Percentiles rank a stretch among this genome's conserved stretches.
Conservation (phyloP, 1,140 invertebrate species). For the Polypedilum pembai region DNA sequence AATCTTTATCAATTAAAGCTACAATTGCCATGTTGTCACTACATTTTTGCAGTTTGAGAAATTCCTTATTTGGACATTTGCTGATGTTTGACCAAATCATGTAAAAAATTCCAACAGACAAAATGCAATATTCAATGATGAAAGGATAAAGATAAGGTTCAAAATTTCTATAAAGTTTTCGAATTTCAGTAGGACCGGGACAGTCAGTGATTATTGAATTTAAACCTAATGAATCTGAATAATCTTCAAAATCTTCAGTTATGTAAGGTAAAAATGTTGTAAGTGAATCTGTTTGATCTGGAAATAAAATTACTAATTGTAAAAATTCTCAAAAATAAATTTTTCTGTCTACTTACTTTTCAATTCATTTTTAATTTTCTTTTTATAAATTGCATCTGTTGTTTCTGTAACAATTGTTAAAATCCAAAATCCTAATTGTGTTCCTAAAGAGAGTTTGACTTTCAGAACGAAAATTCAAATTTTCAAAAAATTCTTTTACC, state of each 20-base stretch:
- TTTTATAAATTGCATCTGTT: constrained; percentile 45
- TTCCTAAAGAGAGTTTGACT: constrained; percentile 31
- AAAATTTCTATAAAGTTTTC: constrained; percentile 42
- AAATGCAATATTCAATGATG: constrained; percentile 65
- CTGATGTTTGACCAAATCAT: constrained; percentile 67
- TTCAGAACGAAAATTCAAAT: too few relatives aligned
- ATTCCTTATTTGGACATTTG: constrained; percentile 41
- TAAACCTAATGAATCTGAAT: constrained; percentile 33
- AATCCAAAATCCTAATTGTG: constrained; percentile 65
- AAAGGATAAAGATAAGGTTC: constrained; percentile 66
- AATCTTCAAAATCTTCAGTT: not conserved
- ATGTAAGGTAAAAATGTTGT: not conserved
- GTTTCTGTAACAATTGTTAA: constrained; percentile 64
- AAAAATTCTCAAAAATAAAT: not conserved
- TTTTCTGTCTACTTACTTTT: too few relatives aligned
- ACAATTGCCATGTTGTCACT: not conserved
- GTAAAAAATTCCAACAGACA: constrained; percentile 62
- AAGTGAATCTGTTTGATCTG: not conserved
- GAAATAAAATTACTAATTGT: not conserved
- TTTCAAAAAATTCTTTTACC: constrained; percentile 36
- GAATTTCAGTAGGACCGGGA: too few relatives aligned
- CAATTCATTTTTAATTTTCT: constrained; percentile 29
- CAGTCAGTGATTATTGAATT: constrained; percentile 40
- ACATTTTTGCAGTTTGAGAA: not conserved
- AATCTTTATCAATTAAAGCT: not conserved